These are phyloP conservation scores for Typhlichthys eigenmanni DNA, from an alignment of 2,797 vertebrate species.

Conservation along the genomic window DNA sequence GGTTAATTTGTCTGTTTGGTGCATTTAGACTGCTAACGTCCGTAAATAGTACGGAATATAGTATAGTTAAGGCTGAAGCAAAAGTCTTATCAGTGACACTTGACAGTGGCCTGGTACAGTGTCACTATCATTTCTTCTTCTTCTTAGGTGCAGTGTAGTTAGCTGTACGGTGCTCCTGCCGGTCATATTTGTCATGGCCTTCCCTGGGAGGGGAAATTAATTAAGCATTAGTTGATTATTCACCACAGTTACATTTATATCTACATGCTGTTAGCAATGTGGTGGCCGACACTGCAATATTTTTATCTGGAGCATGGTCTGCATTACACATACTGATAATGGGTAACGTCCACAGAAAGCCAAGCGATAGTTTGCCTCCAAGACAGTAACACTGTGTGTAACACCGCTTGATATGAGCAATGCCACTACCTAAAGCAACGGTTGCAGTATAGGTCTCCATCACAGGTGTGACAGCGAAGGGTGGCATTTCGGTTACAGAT, in stretches of 20 bases:
- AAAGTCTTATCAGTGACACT: constrained; percentile 32
- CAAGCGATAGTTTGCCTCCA: not conserved
- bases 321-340: constrained; percentile 55
- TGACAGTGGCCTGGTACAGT: constrained; percentile 19
- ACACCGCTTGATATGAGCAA: not conserved
- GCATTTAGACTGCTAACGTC: not conserved
- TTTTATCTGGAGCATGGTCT: constrained; percentile 61
- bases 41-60: constrained; percentile 24
- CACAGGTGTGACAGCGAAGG: constrained; percentile 89
- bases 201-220: constrained; percentile 80
- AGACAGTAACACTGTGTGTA: not conserved
- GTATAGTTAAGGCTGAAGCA: constrained; percentile 40
- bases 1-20: not conserved
- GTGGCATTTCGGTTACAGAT: constrained; percentile 92
- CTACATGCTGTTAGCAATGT: constrained; percentile 65
- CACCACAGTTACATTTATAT: constrained; percentile 73
- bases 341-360: not conserved
- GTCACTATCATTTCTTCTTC: constrained; percentile 67
- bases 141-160: constrained; percentile 79
- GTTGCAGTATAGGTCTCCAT: constrained; percentile 90
- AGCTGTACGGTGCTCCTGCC: constrained; percentile 86
- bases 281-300: constrained; percentile 44
- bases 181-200: constrained; percentile 92
- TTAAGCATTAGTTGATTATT: constrained; percentile 64
- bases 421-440: constrained; percentile 88